Conservation (phyloP, 2,113 vertebrate species). For the Ardeotis arabs region DNA sequence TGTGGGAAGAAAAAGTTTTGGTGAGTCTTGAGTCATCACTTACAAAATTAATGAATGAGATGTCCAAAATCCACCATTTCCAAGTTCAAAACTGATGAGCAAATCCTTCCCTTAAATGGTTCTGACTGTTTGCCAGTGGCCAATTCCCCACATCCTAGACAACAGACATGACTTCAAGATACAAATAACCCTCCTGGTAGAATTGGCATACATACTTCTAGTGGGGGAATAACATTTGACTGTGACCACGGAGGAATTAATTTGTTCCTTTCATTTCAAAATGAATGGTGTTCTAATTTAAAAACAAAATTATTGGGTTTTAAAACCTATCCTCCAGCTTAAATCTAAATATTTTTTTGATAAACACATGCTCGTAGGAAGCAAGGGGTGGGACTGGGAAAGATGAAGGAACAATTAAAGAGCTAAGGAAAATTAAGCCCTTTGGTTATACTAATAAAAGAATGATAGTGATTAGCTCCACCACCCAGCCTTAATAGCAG, state of each 20-base stretch:
- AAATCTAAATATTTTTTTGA: background rate
- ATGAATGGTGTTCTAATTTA: background rate
- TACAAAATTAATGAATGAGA: constrained; percentile 31
- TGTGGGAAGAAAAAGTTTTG: constrained; percentile 41
- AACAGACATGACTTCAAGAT: constrained; percentile 38
- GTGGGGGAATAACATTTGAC: background rate
- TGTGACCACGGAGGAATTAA: background rate
- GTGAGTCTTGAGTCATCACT: constrained; percentile 62
- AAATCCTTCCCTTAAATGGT: constrained; percentile 34
- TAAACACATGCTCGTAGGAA: background rate
- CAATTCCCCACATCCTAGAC: constrained; percentile 23
- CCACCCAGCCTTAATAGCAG: background rate
- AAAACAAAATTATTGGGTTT: background rate
- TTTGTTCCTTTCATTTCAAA: background rate
- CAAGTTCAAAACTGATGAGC: constrained; percentile 10
- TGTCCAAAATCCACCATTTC: constrained; percentile 27
- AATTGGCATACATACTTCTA: background rate
- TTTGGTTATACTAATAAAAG: background rate
- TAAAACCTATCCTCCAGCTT: background rate
- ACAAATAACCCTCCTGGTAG: background rate
- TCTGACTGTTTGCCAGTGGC: constrained; percentile 24
- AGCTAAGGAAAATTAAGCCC: background rate
- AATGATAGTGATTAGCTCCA: background rate
- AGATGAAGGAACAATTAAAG: background rate
- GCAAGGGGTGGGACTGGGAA: background rate